These are phyloP conservation scores for Motacilla tschutschensis DNA, from an alignment of 2,113 vertebrate genomes.

Conservation along the genomic window DNA sequence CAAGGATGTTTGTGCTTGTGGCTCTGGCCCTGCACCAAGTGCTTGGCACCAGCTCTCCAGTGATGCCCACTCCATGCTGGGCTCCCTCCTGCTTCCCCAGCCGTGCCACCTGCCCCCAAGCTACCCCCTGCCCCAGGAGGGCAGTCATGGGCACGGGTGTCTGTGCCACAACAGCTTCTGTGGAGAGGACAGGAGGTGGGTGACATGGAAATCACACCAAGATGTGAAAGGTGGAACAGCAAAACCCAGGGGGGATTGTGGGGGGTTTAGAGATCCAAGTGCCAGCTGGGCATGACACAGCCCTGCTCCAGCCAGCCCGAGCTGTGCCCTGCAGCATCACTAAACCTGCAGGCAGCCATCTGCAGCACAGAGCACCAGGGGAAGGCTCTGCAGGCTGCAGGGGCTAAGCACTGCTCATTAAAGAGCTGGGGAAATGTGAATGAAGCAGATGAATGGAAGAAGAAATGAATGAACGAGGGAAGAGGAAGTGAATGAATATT, in stretches of 20 bases:
- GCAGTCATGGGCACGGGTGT: fast-evolving
- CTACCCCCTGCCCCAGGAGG: neutral
- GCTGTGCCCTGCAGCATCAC: neutral
- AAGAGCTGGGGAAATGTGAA: conserved; percentile 49
- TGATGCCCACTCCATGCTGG: fast-evolving
- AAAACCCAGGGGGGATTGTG: neutral
- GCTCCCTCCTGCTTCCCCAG: neutral
- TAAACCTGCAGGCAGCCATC: neutral
- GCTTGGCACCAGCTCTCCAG: neutral
- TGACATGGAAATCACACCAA: neutral
- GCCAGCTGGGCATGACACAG: neutral
- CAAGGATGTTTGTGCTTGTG: neutral
- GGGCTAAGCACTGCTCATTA: conserved; percentile 45
- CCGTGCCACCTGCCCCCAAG: neutral
- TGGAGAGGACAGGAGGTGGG: fast-evolving
- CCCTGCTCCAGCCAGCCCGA: fast-evolving
- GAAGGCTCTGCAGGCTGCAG: conserved; percentile 32
- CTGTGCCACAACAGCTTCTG: fast-evolving
- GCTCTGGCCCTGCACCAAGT: neutral
- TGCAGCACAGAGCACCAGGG: neutral
- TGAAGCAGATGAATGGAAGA: conserved; percentile 59
- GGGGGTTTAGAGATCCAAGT: neutral
- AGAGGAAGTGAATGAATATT: conserved; percentile 65
- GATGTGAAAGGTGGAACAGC: neutral
- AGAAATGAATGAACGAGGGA: conserved; percentile 63